These are phyloP conservation scores for Drosophila greeni DNA, from an alignment of 2,888 invertebrate species.

Conservation along the genomic window DNA sequence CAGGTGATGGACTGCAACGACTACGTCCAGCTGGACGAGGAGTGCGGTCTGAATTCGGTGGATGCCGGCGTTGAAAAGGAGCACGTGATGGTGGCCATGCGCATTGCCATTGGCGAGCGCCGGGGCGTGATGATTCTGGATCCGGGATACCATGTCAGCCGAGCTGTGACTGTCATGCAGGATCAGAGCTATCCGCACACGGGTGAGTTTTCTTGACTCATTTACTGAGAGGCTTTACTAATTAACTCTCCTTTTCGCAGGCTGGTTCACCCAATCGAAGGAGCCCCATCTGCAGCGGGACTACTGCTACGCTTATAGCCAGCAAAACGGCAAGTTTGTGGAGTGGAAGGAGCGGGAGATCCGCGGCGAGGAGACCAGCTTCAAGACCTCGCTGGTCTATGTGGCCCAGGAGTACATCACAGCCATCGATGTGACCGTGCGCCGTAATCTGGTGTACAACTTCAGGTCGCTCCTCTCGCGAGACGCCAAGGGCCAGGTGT, in stretches of 20 bases:
- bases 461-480: slow-evolving; percentile 87
- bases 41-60: slow-evolving; percentile 79
- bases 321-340: slow-evolving; percentile 86
- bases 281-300: slow-evolving; percentile 88
- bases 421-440: slow-evolving; percentile 91
- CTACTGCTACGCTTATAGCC: slow-evolving; percentile 88
- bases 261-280: slow-evolving; percentile 91
- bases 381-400: slow-evolving; percentile 87
- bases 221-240: neutral
- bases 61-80: slow-evolving; percentile 86
- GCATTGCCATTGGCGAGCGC: slow-evolving; percentile 86
- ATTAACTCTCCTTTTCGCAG: slow-evolving; percentile 68
- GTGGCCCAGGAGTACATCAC: slow-evolving; percentile 88
- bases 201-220: slow-evolving; percentile 55
- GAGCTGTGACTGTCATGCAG: slow-evolving; percentile 91
- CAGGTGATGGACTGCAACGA: slow-evolving; percentile 83
- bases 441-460: slow-evolving; percentile 92
- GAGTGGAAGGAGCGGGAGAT: slow-evolving; percentile 92
- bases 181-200: slow-evolving; percentile 92
- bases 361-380: slow-evolving; percentile 82
- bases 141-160: slow-evolving; percentile 93
- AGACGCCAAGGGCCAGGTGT: slow-evolving; percentile 89
- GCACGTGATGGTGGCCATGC: slow-evolving; percentile 90
- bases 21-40: slow-evolving; percentile 81
- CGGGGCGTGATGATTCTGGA: slow-evolving; percentile 89